These are phyloP conservation scores for Mycetomoellerius zeteki DNA, from an alignment of 1,140 invertebrate genomes.

Conservation along the genomic window DNA sequence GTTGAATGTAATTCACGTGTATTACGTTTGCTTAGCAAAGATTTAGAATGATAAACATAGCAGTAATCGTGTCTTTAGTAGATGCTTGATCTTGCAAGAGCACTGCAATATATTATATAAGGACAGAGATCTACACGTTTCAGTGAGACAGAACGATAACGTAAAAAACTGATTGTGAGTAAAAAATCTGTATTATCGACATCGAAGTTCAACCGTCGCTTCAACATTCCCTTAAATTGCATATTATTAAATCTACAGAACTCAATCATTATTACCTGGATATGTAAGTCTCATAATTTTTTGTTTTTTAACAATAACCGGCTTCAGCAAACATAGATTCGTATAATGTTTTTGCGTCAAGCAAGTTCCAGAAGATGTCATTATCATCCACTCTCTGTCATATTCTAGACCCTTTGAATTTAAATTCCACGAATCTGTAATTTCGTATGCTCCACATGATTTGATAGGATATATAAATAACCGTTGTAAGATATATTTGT, in stretches of 20 bases:
- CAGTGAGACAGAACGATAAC: no score
- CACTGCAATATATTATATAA: no score
- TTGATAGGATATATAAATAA: conserved; percentile 97
- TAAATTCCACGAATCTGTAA: conserved; percentile 91
- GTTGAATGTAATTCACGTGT: no score
- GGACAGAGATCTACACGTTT: no score
- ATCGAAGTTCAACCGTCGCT: no score
- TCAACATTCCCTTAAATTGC: not conserved
- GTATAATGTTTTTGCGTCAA: conserved; percentile 96
- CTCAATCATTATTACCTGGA: conserved; percentile 87
- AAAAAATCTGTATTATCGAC: no score
- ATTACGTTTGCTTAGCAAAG: no score
- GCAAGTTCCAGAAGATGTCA: conserved; percentile 92
- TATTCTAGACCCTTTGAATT: conserved; percentile 92
- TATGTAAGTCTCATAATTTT: conserved; percentile 90
- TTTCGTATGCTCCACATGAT: conserved; percentile 94
- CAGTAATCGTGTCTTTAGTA: no score
- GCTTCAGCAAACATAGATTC: conserved; percentile 93
- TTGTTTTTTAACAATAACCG: conserved; percentile 90
- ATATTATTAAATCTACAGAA: not conserved
- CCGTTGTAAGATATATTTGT: conserved; percentile 79
- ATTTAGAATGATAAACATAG: no score
- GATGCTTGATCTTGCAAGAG: no score
- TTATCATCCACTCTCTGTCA: conserved; percentile 97
- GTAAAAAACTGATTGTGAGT: no score